Base-by-base conservation (phyloP, 23 tunicate genomes). In the Ciona savignyi region DNA sequence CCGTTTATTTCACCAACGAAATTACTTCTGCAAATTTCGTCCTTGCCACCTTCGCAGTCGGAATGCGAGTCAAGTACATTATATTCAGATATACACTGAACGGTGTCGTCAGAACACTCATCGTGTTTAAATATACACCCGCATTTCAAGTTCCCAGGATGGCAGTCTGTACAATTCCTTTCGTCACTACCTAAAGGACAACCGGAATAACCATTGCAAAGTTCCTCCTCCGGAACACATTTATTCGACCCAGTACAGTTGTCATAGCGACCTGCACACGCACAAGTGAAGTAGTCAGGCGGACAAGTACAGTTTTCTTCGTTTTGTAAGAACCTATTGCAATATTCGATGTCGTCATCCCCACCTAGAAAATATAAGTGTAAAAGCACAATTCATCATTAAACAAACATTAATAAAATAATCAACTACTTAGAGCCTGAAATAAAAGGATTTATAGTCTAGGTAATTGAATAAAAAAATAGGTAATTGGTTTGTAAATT, bases 181-280 rank as follows among this genome's bases (percentile, higher is more conserved):
- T 66, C 70, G 31, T 66, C 70, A 66, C 70, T 66, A 29, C 70
- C 70, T 3, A 29, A 33, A 66, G 30, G 19, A 66, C 70, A 66
- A 9, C 30, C 70, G 1, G 29, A 4, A 1, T 4, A 29, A 1
- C 70, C 70, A 27, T 66, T 34, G 25, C 70, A 66, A 22, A 66
- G 23, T 1, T 29, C 3, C 30, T 3, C 19, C 29, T 66, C 34
- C 1, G 29, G 4, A 20, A 66, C 31, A 34, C 70, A 66, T 4
- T 4, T 27, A n/a, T 24, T 24, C 2, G 1, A 3, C 4, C 3
- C 6, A 29, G 4, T 34, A 66, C 29, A 20, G 30, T 34, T 29
- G 2, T 24, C 20, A 29, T 9, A 29, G 29, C 34, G 19, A 1
- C 25, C 30, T 4, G 30, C 27, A 66, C 70, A 66, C 19, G 23